Base-by-base conservation (phyloP, 1,140 invertebrate species). In the Odontomachus brunneus region DNA sequence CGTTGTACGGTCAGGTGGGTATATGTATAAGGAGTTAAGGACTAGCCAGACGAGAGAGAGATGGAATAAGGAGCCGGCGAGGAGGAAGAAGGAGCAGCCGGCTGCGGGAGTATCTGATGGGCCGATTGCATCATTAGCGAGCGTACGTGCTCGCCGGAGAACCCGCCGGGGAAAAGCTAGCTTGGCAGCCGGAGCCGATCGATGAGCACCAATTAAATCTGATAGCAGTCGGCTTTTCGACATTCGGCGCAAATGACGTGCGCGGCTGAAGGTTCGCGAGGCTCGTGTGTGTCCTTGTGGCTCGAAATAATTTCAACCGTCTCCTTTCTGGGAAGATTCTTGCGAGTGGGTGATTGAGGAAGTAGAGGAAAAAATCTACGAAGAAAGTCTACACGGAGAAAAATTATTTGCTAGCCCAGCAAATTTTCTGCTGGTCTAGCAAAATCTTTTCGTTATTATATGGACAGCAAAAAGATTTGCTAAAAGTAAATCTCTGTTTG, bases 41-140 rank as follows among this genome's bases (percentile, higher is more conserved):
- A 88, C 63, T 82, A 81, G 72, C 67, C 71, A 38, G 33, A 44
- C 12, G 63, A 26, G 29, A 67, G 63, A 81, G 82, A 24, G 62
- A 84, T 44, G 88, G 83, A 74, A 87, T 66, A 87, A 78, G 62
- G 82, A 84, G 49, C n/a, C n/a, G n/a, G 7, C n/a, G 76, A 66
- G 17, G 66, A 84, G 82, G 80, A 88, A 85, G 63, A 67, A 57
- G 60, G 67, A 44, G 75, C 63, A 69, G 51, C 62, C n/a, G 71
- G 57, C 63, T 78, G 87, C 82, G 83, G 62, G 62, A 66, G 49
- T 89, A 90, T 90, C 87, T 87, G 89, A 90, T 89, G 87, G 76
- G 87, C 76, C 89, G 89, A 89, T 90, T 90, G 88, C 89, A 89
- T 90, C 88, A 90, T 90, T 90, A 90, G 88, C 88, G 87, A 87